Base-by-base conservation (phyloP, 2,797 vertebrate species). In the Poeciliopsis paucimaculata region DNA sequence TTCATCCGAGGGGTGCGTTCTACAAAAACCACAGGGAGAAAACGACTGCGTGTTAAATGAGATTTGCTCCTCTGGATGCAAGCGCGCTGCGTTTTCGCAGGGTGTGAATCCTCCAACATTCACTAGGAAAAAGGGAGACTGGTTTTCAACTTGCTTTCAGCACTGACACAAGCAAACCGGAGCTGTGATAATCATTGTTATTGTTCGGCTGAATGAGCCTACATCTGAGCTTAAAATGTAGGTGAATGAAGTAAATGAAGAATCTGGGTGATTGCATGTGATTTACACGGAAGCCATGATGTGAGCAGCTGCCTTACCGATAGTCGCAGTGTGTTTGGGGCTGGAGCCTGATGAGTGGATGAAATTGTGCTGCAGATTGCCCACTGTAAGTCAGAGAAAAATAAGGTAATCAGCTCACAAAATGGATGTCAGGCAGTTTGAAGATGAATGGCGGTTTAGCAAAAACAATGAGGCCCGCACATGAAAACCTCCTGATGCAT, bases 361-460 rank as follows among this genome's bases (percentile, higher is more conserved):
- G 89, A 97, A 97, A 93, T 97, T 97, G 94, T 98, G 97, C 81
- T 97, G 97, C 90, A 97, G 90, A 90, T 97, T 97, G 60, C 96
- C 96, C 94, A 97, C 97, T 98, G 96, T 55, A 94, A 89, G 82
- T 81, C 72, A 95, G 70, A 87, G 88, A 87, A 95, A 91, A 83
- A 93, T 60, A 86, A 80, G 77, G 68, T 78, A 88, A 93, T 92
- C 81, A 92, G 86, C 73, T 85, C 77, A 80, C 43, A 86, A 88
- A 89, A 86, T 86, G 80, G 78, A 88, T 84, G 79, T 84, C 77
- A 86, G 77, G 79, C 53, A 79, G 80, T 85, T 89, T 84, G 45
- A 62, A 73, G 66, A 72, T 82, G 53, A 87, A 70, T 51, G 57
- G 53, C 26, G 66, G 83, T 84, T 85, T 55, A 11, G 71, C 64